Evolutionary conservation across 64 coral and sea anemone species (phyloP), one percentile per base, ranked within the genome.

Genomic region (Stichodactyla helianthus): DNA sequence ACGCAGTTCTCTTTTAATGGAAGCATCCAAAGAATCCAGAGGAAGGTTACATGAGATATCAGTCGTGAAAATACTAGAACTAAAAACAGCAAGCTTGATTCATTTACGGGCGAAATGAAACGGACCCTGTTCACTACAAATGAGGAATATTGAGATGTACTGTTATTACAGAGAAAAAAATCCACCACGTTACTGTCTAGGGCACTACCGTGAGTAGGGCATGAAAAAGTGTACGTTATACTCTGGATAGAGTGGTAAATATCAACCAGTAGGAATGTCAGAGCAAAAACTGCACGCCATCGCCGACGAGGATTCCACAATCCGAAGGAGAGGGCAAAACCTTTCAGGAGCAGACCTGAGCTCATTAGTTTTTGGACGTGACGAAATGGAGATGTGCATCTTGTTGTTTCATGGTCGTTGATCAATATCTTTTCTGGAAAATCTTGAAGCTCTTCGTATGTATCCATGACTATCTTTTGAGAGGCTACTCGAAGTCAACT

Each of bases 11-110:
- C 14, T 64, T 26, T 10, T 79, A 61, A 79, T 17, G 80, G 9
- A 18, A 71, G 31, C n/a, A 85, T 88, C 88, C 89, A 87, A 35
- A 88, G 63, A 83, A 77, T 87, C 88, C 85, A 94, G 55, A 91
- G 57, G 82, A 91, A 94, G 2, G 89, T 25, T 10, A 77, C 58
- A 59, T 91, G 89, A 19, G 89, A 91, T 22, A 90, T 13, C 12
- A 91, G 85, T 19, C 53, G 79, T 71, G 88, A 54, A 19, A 92
- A 62, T 54, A 44, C 31, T 52, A 55, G 1, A 5, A 56, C 82
- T 17, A 83, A 83, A 54, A 35, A 20, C 82, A 83, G n/a, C 31
- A 83, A 55, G 5, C 28, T 15, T 78, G 76, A 7, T 50, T 50
- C 31, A 7, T 78, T 78, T 51, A 9, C 70, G 70, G 70, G 9